A percentile compares a stretch with the other conserved stretches of the same genome.
Evolutionary conservation across 1,140 invertebrate genomes (phyloP).

Genomic region (Armadillidium nasatum): DNA sequence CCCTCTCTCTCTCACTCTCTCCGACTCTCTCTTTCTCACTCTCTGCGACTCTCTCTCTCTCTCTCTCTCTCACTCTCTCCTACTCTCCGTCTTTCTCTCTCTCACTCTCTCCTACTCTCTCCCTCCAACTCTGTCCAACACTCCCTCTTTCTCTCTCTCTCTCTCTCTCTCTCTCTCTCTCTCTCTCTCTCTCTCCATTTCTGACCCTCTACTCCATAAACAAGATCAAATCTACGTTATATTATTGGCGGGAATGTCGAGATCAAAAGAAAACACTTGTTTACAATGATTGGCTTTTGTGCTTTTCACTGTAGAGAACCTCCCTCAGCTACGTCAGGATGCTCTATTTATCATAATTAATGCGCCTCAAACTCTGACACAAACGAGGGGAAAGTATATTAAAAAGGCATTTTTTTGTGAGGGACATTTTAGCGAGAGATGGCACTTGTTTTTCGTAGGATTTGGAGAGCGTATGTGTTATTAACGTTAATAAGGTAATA

Average conservation of each 20-base stretch:
- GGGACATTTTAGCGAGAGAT: not conserved
- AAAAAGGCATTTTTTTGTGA: not conserved
- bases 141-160: too few relatives aligned
- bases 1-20: too few relatives aligned
- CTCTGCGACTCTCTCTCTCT: too few relatives aligned
- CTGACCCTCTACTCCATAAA: too few relatives aligned
- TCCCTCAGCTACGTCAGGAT: not conserved
- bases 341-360: conserved; percentile 10
- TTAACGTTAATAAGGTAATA: not conserved
- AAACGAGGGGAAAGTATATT: not conserved
- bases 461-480: not conserved
- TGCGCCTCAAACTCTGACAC: not conserved
- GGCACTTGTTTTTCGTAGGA: not conserved
- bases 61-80: too few relatives aligned
- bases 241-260: not conserved
- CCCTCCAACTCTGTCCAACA: too few relatives aligned
- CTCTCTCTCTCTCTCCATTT: too few relatives aligned
- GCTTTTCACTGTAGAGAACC: not conserved
- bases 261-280: conserved; percentile 1
- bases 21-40: too few relatives aligned
- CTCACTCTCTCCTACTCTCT: too few relatives aligned
- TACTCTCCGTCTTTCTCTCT: too few relatives aligned
- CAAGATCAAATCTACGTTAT: not conserved
- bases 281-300: conserved; percentile 9
- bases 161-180: too few relatives aligned